Conservation (phyloP, 2,888 invertebrate genomes). For the Quadroppia sp. region DNA sequence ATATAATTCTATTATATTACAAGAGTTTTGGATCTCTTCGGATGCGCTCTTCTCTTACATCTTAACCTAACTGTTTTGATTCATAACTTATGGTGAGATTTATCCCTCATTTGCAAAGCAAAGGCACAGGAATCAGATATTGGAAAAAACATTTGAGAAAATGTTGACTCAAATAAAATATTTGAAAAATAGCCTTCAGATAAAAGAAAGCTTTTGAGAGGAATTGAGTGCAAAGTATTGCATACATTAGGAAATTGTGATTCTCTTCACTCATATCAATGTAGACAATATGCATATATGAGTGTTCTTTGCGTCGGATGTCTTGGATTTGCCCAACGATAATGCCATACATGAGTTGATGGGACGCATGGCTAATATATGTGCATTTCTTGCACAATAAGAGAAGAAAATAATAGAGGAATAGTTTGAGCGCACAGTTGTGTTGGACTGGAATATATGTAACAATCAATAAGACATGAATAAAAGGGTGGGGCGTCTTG, state of each 20-base stretch:
- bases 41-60: background rate
- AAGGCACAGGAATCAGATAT: constrained; percentile 27
- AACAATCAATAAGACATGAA: constrained; percentile 37
- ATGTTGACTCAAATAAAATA: constrained; percentile 14
- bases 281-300: background rate
- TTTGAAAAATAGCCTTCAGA: constrained; percentile 37
- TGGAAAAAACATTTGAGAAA: background rate
- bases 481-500: constrained; percentile 34
- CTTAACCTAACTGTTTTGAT: constrained; percentile 4
- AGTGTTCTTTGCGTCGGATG: background rate
- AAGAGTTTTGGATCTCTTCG: background rate
- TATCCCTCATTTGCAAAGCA: constrained; percentile 36
- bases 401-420: constrained; percentile 27
- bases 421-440: background rate
- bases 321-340: constrained; percentile 22
- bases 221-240: constrained; percentile 18
- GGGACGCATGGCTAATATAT: background rate
- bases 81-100: constrained; percentile 8
- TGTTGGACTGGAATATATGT: constrained; percentile 23
- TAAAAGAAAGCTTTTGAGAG: constrained; percentile 20
- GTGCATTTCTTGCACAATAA: background rate
- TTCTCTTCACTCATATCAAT: background rate
- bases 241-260: constrained; percentile 13
- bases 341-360: constrained; percentile 30
- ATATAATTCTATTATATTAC: constrained; percentile 18